Evolutionary conservation across 2,113 vertebrate species (phyloP).

Genomic region (Hiodon tergisus): DNA sequence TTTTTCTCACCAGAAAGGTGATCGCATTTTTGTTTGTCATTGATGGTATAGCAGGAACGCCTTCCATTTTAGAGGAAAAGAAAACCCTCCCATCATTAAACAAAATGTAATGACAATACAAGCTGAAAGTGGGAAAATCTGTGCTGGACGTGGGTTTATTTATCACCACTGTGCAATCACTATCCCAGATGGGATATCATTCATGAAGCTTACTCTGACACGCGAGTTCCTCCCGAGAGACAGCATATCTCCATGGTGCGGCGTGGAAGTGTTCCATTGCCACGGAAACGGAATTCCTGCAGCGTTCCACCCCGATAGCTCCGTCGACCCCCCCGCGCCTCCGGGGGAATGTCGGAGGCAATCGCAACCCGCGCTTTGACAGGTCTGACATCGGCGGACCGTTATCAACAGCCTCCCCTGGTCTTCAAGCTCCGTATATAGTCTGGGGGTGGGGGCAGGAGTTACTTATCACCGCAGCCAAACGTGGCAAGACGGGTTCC

Average conservation of each 20-base stretch:
- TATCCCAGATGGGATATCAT: neutral
- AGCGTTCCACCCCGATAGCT: neutral
- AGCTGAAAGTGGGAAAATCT: no score
- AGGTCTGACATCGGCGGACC: slow-evolving; percentile 1
- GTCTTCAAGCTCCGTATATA: neutral
- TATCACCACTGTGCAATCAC: neutral
- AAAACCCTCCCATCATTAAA: no score
- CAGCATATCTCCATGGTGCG: neutral
- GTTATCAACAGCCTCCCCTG: neutral
- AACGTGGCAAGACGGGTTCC: neutral
- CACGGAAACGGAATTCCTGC: neutral
- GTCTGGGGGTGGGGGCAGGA: neutral
- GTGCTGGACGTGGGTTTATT: no score
- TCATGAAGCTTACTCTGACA: neutral
- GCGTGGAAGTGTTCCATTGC: neutral
- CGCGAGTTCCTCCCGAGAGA: neutral
- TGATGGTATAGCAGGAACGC: no score
- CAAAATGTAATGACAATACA: no score
- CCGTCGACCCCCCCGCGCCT: neutral
- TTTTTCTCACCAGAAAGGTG: no score
- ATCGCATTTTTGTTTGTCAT: no score
- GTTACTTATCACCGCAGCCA: neutral
- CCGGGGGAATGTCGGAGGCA: neutral
- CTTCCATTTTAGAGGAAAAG: no score
- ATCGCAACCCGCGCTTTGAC: neutral